Evolutionary conservation across 2,888 invertebrate species (phyloP), one percentile per base, ranked within the genome.

Genomic region (Erynnis tages): DNA sequence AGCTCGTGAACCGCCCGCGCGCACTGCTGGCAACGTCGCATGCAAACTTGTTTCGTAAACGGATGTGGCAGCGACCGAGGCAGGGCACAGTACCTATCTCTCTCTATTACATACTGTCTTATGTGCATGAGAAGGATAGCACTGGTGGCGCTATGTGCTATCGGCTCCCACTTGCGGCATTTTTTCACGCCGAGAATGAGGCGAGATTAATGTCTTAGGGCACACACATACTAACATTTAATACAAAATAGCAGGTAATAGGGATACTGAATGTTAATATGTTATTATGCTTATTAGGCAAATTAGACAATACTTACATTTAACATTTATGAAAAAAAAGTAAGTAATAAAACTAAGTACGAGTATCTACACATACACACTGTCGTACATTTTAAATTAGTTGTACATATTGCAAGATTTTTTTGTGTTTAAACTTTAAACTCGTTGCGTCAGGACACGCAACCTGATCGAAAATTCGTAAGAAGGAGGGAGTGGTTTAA

Each of bases 11-110:
- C 79, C 82, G 73, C 83, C 85, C 81, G 85, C 82, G 78, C 79
- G 75, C 74, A 78, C 73, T 49, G 53, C 69, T 59, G 67, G 87
- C 93, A 92, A 91, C 92, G 71, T 69, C 74, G 91, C 84, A 76
- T 79, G 82, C 87, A 92, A 92, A 93, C 92, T 92, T 91, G 92
- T 92, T 93, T 92, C 91, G 91, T 90, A 91, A 93, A 92, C 92
- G 93, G 92, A 92, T 92, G 92, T 92, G 91, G 91, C 91, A 90
- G 81, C 74, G 79, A 81, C 71, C 87, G 72, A 79, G 87, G 84
- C 89, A 78, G 82, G 84, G 82, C 82, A 76, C 45, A 65, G 66
- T 62, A 56, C 64, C 73, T 70, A 62, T 80, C 81, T 71, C 72
- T 56, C 65, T 85, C 72, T 67, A 53, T 60, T 73, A 47, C 59